These are phyloP conservation scores for Cavia aperea DNA, from an alignment of 2,113 vertebrate genomes.

Conservation along the genomic window DNA sequence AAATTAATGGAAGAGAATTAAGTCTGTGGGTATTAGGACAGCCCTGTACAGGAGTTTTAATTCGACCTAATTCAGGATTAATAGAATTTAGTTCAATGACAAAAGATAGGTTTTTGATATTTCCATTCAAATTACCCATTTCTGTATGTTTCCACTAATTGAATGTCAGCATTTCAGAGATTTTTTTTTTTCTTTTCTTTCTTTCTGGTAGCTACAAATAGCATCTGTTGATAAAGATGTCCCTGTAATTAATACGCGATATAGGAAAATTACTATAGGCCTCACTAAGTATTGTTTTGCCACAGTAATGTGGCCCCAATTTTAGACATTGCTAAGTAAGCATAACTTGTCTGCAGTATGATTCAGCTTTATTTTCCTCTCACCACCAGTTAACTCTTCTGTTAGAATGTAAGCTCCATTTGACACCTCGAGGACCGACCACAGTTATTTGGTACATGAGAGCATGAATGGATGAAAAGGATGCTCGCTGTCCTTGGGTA, in stretches of 20 bases:
- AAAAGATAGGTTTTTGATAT: conserved; percentile 20
- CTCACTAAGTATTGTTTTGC: conserved; percentile 3
- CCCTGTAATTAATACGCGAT: not conserved
- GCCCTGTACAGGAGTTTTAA: not conserved
- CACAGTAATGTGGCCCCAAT: not conserved
- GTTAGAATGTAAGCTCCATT: not conserved
- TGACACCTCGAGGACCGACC: not conserved
- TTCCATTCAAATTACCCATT: conserved; percentile 31
- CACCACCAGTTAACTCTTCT: not conserved
- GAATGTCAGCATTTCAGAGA: not conserved
- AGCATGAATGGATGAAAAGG: not conserved
- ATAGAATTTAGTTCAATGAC: not conserved
- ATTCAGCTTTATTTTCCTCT: not conserved
- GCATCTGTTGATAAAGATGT: not conserved
- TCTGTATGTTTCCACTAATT: conserved; percentile 5
- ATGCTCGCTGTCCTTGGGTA: not conserved
- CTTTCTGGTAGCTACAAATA: not conserved
- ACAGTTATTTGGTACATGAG: not conserved
- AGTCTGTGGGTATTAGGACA: not conserved
- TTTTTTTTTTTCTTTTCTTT: not conserved
- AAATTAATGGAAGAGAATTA: not conserved
- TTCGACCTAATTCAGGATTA: not conserved
- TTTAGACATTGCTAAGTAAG: not conserved
- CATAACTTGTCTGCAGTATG: not conserved
- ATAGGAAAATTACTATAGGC: not conserved